phyloP scores from a whole-genome alignment of 1,140 invertebrate species.

The Zaprionus davidi region DNA sequence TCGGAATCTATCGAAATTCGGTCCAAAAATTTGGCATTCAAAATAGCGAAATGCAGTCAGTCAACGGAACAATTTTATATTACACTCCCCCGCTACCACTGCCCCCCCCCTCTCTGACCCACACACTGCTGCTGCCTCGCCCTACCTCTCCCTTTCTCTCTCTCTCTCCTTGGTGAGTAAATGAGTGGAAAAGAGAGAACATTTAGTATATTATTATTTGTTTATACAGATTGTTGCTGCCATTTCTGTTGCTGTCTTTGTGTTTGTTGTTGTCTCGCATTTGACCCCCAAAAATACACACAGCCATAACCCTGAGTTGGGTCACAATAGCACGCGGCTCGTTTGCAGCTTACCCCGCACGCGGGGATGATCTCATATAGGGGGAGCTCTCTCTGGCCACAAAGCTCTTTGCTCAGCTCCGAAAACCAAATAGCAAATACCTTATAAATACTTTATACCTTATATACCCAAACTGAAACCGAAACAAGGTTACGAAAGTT shows the following conservation, averaged over 20 bases:
- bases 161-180: not conserved
- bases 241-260: constrained; percentile 9
- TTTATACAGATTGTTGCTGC: not conserved
- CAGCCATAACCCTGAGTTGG: constrained; percentile 42
- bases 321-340: constrained; percentile 20
- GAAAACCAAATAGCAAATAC: not conserved
- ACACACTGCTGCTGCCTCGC: not conserved
- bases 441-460: not conserved
- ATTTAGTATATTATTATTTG: not conserved
- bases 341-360: constrained; percentile 2
- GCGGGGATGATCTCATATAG: constrained; percentile 34
- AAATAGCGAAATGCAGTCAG: constrained; percentile 63
- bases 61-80: constrained; percentile 68
- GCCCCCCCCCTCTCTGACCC: not conserved
- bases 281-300: constrained; percentile 67
- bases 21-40: constrained; percentile 49
- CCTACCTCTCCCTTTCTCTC: not conserved
- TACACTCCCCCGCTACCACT: not conserved
- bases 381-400: too few species aligned
- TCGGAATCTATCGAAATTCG: constrained; percentile 8
- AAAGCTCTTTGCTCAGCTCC: not conserved
- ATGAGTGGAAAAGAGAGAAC: not conserved
- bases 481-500: constrained; percentile 2
- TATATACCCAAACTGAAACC: not conserved
- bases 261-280: constrained; percentile 41